Conservation (phyloP, 2,113 vertebrate species). For the Trochalopteron elliotii region DNA sequence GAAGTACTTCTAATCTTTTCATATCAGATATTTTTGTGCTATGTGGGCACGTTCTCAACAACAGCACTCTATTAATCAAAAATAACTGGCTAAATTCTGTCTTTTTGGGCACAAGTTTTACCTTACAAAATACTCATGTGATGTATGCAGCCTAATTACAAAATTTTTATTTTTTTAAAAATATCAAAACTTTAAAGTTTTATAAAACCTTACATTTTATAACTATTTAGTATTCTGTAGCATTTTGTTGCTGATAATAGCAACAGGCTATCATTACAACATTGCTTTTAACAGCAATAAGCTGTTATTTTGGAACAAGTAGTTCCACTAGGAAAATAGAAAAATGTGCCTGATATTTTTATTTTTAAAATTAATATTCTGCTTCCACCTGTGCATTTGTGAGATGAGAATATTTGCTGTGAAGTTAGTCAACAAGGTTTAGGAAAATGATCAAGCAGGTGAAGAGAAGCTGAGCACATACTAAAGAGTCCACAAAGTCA, state of each 20-base stretch:
- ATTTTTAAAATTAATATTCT: not conserved
- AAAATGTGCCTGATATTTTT: not conserved
- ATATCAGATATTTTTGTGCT: not conserved
- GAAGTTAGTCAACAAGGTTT: not conserved
- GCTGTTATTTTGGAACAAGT: not conserved
- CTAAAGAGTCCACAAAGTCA: not conserved
- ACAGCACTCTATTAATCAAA: not conserved
- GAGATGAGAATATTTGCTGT: not conserved
- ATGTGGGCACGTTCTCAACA: not conserved
- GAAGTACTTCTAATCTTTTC: constrained; percentile 1
- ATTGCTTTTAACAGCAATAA: not conserved
- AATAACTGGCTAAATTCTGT: not conserved
- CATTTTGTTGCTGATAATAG: not conserved
- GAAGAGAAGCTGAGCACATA: not conserved
- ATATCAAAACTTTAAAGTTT: not conserved
- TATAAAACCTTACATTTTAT: not conserved
- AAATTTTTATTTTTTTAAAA: not conserved
- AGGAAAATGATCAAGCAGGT: not conserved
- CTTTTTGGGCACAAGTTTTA: not conserved
- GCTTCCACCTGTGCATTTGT: not conserved
- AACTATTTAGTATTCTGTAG: not conserved
- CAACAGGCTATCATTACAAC: not conserved
- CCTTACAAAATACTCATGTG: not conserved
- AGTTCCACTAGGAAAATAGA: not conserved
- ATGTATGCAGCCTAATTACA: not conserved